These are phyloP conservation scores for Dallia pectoralis DNA, from an alignment of 2,797 vertebrate species.

Conservation along the genomic window DNA sequence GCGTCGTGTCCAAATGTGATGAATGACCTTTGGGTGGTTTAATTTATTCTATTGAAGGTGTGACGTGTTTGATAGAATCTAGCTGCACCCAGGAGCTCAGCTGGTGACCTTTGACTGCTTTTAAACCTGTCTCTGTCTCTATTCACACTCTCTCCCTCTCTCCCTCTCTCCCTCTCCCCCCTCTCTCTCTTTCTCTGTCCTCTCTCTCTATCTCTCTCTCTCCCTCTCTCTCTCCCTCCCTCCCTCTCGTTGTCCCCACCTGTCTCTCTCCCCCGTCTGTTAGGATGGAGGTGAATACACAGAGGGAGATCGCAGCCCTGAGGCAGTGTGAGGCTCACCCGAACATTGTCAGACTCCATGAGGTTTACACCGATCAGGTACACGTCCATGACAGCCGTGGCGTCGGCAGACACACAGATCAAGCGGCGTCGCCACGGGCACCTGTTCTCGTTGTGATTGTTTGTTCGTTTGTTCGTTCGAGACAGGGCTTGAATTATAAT, in stretches of 20 bases:
- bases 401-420: background rate
- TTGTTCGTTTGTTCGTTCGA: background rate
- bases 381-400: background rate
- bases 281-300: slow-evolving; percentile 88
- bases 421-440: background rate
- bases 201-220: background rate
- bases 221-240: background rate
- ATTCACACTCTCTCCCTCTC: background rate
- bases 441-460: background rate
- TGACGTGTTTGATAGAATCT: background rate
- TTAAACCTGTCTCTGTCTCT: background rate
- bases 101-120: slow-evolving; percentile 10
- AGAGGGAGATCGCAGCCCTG: slow-evolving; percentile 87
- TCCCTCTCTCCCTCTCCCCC: background rate
- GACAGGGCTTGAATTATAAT: background rate
- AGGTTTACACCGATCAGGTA: slow-evolving; percentile 91
- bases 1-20: too few relatives aligned
- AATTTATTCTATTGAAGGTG: slow-evolving; percentile 1
- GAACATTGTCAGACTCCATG: slow-evolving; percentile 86
- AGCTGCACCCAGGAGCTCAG: slow-evolving; percentile 5
- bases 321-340: slow-evolving; percentile 86
- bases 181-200: slow-evolving; percentile 1
- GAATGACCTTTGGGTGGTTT: background rate
- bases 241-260: background rate
- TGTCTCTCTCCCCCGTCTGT: slow-evolving; percentile 15